Percentiles rank a stretch among this genome's conserved stretches.
These are phyloP conservation scores for Melinaea menophilus DNA, from an alignment of 2,888 invertebrate genomes.

Conservation along the genomic window DNA sequence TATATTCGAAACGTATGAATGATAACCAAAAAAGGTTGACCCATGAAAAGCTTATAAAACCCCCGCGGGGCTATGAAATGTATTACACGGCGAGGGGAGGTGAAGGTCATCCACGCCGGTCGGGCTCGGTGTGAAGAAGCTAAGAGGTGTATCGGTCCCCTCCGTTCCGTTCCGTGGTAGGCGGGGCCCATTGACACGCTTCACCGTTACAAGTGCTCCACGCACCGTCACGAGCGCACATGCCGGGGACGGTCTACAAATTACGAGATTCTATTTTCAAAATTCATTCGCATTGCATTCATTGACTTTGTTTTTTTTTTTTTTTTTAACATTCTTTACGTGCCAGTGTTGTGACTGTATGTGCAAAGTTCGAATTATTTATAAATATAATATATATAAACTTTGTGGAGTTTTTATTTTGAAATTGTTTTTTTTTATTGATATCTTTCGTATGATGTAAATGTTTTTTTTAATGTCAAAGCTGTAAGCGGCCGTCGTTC, in stretches of 20 bases:
- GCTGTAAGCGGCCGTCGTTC: too few relatives aligned
- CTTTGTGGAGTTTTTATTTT: conserved; percentile 4
- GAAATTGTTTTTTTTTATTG: neutral
- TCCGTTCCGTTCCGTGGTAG: conserved; percentile 60
- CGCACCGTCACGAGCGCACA: conserved; percentile 66
- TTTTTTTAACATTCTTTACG: neutral
- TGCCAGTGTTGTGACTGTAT: conserved; percentile 28
- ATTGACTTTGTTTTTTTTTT: conserved; percentile 14
- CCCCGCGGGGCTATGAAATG: conserved; percentile 12
- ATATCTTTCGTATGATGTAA: conserved; percentile 12
- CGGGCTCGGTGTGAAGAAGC: conserved; percentile 70
- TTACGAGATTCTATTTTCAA: conserved; percentile 41
- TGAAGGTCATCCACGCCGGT: conserved; percentile 49
- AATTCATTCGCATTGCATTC: conserved; percentile 15
- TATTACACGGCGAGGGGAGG: conserved; percentile 37
- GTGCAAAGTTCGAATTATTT: conserved; percentile 6
- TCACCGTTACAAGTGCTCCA: conserved; percentile 64
- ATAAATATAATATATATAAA: too few relatives aligned
- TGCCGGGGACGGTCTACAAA: conserved; percentile 38
- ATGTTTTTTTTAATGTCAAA: conserved; percentile 11
- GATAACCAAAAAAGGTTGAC: conserved; percentile 43
- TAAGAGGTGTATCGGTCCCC: conserved; percentile 70
- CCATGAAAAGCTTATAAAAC: conserved; percentile 34
- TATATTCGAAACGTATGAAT: conserved; percentile 39
- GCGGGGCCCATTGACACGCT: conserved; percentile 58